A percentile compares a stretch with the other conserved stretches of the same genome.
phyloP scores from a whole-genome alignment of 2,888 invertebrate species.

The Timema podura region DNA sequence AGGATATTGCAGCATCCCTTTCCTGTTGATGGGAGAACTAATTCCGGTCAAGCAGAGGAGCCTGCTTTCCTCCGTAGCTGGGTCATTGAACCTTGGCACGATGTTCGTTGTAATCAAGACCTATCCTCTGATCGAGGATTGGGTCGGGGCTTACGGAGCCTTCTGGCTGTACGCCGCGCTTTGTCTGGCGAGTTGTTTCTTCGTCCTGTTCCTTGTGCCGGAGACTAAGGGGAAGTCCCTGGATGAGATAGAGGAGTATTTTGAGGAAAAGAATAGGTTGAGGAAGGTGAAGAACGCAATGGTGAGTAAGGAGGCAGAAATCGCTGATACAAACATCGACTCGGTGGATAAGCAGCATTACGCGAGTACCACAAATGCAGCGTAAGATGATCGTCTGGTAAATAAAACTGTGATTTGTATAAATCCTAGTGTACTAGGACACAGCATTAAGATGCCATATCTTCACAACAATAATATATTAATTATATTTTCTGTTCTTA shows the following conservation, averaged over 20 bases:
- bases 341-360: neutral
- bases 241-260: constrained; percentile 55
- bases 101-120: constrained; percentile 58
- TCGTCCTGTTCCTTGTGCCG: constrained; percentile 54
- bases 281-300: constrained; percentile 9
- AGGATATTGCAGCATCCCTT: constrained; percentile 60
- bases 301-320: neutral
- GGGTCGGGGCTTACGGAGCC: constrained; percentile 52
- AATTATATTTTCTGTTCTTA: no score
- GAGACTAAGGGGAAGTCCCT: constrained; percentile 68
- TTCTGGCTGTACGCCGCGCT: constrained; percentile 55
- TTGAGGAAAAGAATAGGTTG: constrained; percentile 19
- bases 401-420: no score
- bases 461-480: no score
- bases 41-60: constrained; percentile 56
- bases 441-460: no score
- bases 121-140: constrained; percentile 43
- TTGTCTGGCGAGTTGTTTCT: constrained; percentile 51
- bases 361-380: no score
- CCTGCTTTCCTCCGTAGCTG: constrained; percentile 53
- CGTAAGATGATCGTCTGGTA: no score
- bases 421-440: no score
- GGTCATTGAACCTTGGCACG: constrained; percentile 52
- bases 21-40: constrained; percentile 58
- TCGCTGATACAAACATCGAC: constrained; percentile 11